phyloP scores from a whole-genome alignment of 2,888 invertebrate genomes.

The Archips xylosteana region DNA sequence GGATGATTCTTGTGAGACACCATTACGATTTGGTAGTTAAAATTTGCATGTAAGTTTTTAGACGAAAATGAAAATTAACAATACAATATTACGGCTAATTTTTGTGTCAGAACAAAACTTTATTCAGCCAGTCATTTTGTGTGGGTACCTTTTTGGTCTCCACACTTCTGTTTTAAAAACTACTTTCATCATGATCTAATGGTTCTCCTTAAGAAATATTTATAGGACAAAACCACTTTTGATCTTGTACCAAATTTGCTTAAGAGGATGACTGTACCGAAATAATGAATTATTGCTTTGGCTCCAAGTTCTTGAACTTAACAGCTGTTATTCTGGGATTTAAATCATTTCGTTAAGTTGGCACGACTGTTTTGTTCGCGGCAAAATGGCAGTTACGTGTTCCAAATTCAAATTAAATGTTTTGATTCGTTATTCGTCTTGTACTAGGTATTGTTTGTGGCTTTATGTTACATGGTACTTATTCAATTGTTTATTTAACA shows the following conservation, averaged over 20 bases:
- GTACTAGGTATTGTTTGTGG: not conserved
- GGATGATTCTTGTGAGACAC: no score
- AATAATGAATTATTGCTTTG: conserved; percentile 24
- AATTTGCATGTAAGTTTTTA: no score
- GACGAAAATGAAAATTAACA: no score
- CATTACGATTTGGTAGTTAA: no score
- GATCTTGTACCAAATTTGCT: not conserved
- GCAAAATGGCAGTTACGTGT: conserved; percentile 20
- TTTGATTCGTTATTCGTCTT: not conserved
- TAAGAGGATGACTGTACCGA: not conserved
- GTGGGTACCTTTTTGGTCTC: no score
- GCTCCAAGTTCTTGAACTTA: conserved; percentile 26
- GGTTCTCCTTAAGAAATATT: no score
- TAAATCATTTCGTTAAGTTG: conserved; percentile 31
- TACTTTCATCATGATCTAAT: no score
- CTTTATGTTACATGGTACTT: not conserved
- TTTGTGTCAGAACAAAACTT: no score
- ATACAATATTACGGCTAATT: no score
- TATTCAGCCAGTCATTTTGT: no score
- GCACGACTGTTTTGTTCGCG: conserved; percentile 8
- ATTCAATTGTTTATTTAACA: not conserved
- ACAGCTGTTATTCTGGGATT: conserved; percentile 34
- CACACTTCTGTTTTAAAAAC: no score
- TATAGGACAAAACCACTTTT: not conserved
- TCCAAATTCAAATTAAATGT: conserved; percentile 16